Evolutionary conservation across 2,113 vertebrate species (phyloP).

Genomic region (Hystrix brachyura): DNA sequence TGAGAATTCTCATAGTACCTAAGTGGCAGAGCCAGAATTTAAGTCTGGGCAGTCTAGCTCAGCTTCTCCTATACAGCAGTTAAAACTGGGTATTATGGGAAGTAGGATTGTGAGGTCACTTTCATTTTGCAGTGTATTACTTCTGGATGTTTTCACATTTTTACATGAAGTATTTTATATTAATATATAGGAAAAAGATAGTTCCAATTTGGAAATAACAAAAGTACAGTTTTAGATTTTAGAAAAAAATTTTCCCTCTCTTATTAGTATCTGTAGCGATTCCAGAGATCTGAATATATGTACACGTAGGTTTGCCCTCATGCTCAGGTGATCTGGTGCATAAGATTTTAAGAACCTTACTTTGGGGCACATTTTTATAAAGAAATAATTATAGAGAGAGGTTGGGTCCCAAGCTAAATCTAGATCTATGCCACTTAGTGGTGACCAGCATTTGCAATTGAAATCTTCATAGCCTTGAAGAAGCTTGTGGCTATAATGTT

Average conservation of each 20-base stretch:
- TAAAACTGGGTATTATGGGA: slow-evolving; percentile 49
- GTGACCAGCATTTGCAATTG: background rate
- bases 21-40: slow-evolving; percentile 47
- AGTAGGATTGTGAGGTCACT: slow-evolving; percentile 14
- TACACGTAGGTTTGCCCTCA: background rate
- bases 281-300: background rate
- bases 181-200: slow-evolving; percentile 23
- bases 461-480: slow-evolving; percentile 21
- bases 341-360: background rate
- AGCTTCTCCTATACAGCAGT: background rate
- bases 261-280: background rate
- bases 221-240: slow-evolving; percentile 17
- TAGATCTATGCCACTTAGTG: background rate
- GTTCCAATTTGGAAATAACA: background rate
- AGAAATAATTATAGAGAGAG: background rate
- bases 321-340: background rate
- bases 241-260: background rate
- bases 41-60: background rate
- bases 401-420: background rate
- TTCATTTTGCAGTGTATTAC: background rate
- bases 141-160: slow-evolving; percentile 51
- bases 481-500: background rate
- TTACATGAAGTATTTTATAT: slow-evolving; percentile 34
- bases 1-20: background rate
- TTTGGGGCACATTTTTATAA: background rate